phyloP scores from a whole-genome alignment of 2,888 invertebrate species.

The Apoda limacodes region DNA sequence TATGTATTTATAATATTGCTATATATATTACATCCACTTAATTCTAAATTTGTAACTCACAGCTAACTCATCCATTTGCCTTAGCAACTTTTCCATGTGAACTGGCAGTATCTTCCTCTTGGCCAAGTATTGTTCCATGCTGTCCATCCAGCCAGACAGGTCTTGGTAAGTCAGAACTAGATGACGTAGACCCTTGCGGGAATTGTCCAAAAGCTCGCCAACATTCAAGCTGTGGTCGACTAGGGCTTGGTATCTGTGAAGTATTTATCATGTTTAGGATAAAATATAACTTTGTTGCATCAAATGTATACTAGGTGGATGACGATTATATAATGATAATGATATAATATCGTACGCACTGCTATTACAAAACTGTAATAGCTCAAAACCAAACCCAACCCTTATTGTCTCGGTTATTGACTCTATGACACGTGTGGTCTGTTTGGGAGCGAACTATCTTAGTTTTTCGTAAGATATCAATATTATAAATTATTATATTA shows the following conservation, averaged over 20 bases:
- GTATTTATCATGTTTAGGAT: too few species aligned
- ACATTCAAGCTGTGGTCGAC: constrained; percentile 88
- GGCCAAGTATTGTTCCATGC: constrained; percentile 84
- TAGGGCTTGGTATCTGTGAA: constrained; percentile 78
- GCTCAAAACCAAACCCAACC: too few species aligned
- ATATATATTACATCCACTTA: too few species aligned
- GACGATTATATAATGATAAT: too few species aligned
- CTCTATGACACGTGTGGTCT: too few species aligned
- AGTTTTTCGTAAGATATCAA: too few species aligned
- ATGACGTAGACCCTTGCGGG: constrained; percentile 89
- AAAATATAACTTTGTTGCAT: not conserved
- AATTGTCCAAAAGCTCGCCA: constrained; percentile 83
- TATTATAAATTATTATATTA: too few species aligned
- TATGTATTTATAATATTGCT: too few species aligned
- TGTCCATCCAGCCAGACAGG: constrained; percentile 94
- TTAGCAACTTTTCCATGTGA: constrained; percentile 89
- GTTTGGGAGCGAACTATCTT: too few species aligned
- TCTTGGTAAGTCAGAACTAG: constrained; percentile 93
- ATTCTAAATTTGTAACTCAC: constrained; percentile 64
- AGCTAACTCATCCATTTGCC: constrained; percentile 93
- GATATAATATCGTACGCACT: too few species aligned
- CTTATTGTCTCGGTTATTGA: too few species aligned
- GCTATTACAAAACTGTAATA: too few species aligned
- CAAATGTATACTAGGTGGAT: not conserved
- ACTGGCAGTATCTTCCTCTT: constrained; percentile 88